A percentile compares a stretch with the other conserved stretches of the same genome.
phyloP scores from a whole-genome alignment of 2,797 vertebrate genomes.

The Ptychadena robeensis region DNA sequence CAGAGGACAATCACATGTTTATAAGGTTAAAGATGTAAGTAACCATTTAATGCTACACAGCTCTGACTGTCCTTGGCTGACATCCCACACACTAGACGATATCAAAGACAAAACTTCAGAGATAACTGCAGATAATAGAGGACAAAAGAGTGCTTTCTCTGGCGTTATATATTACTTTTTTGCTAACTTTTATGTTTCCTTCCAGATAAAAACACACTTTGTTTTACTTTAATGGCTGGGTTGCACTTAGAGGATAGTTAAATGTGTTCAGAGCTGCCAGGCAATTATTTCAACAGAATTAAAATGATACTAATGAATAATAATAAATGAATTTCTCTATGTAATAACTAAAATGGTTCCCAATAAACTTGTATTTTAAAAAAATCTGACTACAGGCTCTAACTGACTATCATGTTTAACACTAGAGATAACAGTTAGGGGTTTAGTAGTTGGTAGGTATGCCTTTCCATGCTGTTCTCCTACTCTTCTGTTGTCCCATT shows the following conservation, averaged over 20 bases:
- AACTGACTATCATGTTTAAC: too few relatives aligned
- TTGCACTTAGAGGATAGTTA: background rate
- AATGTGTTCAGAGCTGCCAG: background rate
- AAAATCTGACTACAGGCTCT: too few relatives aligned
- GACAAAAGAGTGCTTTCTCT: background rate
- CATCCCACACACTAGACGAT: background rate
- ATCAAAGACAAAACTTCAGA: conserved; percentile 7
- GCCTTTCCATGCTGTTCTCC: too few relatives aligned
- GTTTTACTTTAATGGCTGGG: background rate
- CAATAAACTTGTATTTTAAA: too few relatives aligned
- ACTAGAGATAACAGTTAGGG: too few relatives aligned
- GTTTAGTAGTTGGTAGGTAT: too few relatives aligned
- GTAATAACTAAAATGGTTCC: too few relatives aligned
- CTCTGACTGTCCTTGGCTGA: conserved; percentile 4
- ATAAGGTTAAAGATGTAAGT: conserved; percentile 13
- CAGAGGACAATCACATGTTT: conserved; percentile 15
- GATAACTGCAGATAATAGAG: conserved; percentile 9
- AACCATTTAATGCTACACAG: background rate
- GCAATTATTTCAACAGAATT: background rate
- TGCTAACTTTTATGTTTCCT: background rate
- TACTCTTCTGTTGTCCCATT: too few relatives aligned
- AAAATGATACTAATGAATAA: background rate
- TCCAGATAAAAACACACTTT: background rate
- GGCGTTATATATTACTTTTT: background rate
- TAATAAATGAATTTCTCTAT: too few relatives aligned